Percentiles rank a stretch among this genome's conserved stretches.
phyloP scores from a whole-genome alignment of 1,140 invertebrate species.

The Cephus cinctus region DNA sequence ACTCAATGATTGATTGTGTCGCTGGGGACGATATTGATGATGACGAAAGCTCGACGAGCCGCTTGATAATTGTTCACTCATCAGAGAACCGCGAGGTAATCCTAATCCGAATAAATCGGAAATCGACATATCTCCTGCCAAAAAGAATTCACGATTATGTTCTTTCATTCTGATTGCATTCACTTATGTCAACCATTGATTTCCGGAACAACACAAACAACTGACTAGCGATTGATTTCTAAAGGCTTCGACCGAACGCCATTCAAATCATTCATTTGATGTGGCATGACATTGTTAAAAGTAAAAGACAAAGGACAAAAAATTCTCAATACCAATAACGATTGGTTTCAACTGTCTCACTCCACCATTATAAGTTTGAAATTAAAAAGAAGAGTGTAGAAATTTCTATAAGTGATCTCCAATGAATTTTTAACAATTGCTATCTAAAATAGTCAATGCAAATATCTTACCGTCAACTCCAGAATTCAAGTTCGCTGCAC shows the following conservation, averaged over 20 bases:
- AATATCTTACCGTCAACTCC: slow-evolving; percentile 20
- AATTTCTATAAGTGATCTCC: too few species aligned
- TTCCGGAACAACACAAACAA: too few species aligned
- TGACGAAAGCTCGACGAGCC: slow-evolving; percentile 32
- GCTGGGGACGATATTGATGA: slow-evolving; percentile 33
- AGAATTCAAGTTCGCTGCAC: slow-evolving; percentile 18
- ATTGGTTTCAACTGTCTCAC: too few species aligned
- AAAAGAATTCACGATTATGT: slow-evolving; percentile 1
- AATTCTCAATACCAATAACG: too few species aligned
- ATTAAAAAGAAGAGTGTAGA: too few species aligned
- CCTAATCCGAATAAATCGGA: slow-evolving; percentile 58
- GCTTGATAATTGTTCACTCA: slow-evolving; percentile 42
- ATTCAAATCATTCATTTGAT: too few species aligned
- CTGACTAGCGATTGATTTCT: too few species aligned
- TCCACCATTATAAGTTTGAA: too few species aligned
- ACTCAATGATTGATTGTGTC: slow-evolving; percentile 37
- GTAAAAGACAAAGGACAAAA: too few species aligned
- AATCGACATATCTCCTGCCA: slow-evolving; percentile 51
- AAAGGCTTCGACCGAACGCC: too few species aligned
- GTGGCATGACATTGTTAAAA: too few species aligned
- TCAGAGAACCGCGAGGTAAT: slow-evolving; percentile 53
- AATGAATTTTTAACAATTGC: neutral
- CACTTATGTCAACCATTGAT: neutral
- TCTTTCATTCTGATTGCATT: too few species aligned
- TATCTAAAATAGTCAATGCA: neutral